Evolutionary conservation across 2,113 vertebrate genomes (phyloP).

Genomic region (Nematolebias whitei): DNA sequence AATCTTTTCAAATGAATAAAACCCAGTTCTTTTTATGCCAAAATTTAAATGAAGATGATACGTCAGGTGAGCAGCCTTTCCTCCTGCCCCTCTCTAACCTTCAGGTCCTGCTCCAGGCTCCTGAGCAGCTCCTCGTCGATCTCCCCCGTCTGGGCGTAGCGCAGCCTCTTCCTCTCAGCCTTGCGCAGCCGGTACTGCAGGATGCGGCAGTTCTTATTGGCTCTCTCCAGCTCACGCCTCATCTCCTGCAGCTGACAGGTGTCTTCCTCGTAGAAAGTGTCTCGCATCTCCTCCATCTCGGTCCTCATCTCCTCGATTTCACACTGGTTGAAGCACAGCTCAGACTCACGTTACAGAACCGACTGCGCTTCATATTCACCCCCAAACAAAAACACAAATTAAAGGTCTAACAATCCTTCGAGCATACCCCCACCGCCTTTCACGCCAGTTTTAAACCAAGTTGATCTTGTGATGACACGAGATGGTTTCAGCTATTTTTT

Average conservation of each 20-base stretch:
- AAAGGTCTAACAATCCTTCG: too few relatives aligned
- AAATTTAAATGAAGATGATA: too few relatives aligned
- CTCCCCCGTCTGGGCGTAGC: slow-evolving; percentile 91
- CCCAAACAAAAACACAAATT: too few relatives aligned
- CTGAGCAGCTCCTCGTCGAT: slow-evolving; percentile 93
- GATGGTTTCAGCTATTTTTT: too few relatives aligned
- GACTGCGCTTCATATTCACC: too few relatives aligned
- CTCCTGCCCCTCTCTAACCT: slow-evolving; percentile 78
- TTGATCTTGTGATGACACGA: too few relatives aligned
- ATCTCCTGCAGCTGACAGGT: slow-evolving; percentile 97
- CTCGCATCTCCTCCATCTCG: slow-evolving; percentile 99
- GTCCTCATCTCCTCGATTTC: slow-evolving; percentile 97
- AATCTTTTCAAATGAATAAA: too few relatives aligned
- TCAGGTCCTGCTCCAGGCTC: slow-evolving; percentile 97
- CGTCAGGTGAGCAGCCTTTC: too few relatives aligned
- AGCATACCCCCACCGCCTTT: too few relatives aligned
- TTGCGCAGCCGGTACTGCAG: slow-evolving; percentile 97
- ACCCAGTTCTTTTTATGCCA: too few relatives aligned
- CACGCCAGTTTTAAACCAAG: too few relatives aligned
- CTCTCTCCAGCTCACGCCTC: slow-evolving; percentile 94
- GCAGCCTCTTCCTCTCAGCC: slow-evolving; percentile 92
- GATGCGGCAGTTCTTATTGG: slow-evolving; percentile 98
- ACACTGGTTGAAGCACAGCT: slow-evolving; percentile 70
- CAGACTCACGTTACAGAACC: background rate
- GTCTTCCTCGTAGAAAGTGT: slow-evolving; percentile 97